Conservation (phyloP, 2,888 invertebrate genomes). For the Muscina levida region DNA sequence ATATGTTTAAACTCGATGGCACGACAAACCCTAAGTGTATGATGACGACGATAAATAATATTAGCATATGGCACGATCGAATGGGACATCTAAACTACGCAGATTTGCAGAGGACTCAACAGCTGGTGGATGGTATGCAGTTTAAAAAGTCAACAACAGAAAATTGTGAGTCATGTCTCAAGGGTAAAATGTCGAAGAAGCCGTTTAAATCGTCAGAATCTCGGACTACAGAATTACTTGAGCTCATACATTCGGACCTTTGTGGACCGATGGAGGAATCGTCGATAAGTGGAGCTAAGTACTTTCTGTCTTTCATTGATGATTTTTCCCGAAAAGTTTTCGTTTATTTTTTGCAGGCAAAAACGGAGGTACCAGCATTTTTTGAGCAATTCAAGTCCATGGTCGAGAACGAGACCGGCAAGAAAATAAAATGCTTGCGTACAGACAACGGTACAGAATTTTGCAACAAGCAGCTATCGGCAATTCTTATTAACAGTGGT, state of each 20-base stretch:
- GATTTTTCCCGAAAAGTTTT: constrained; percentile 44
- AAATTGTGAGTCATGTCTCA: background rate
- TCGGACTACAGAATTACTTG: background rate
- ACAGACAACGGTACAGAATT: constrained; percentile 52
- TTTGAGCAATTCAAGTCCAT: constrained; percentile 27
- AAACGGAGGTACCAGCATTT: constrained; percentile 37
- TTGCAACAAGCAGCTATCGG: constrained; percentile 69
- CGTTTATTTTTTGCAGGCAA: constrained; percentile 39
- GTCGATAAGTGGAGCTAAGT: constrained; percentile 40
- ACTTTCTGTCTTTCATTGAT: constrained; percentile 41
- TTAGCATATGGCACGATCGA: background rate
- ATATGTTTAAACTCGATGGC: constrained; percentile 9
- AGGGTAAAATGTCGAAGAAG: background rate
- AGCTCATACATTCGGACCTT: constrained; percentile 11
- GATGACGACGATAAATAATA: background rate
- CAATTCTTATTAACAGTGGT: constrained; percentile 61
- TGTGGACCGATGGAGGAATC: constrained; percentile 39
- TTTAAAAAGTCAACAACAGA: background rate
- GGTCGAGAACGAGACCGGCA: constrained; percentile 42
- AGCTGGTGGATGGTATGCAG: constrained; percentile 12
- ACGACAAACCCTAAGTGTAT: background rate
- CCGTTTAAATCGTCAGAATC: background rate
- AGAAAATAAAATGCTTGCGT: constrained; percentile 55
- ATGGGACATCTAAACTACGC: constrained; percentile 1
- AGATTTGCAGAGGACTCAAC: constrained; percentile 16